Conservation (phyloP, 2,113 vertebrate genomes). For the Ceratotherium simum region DNA sequence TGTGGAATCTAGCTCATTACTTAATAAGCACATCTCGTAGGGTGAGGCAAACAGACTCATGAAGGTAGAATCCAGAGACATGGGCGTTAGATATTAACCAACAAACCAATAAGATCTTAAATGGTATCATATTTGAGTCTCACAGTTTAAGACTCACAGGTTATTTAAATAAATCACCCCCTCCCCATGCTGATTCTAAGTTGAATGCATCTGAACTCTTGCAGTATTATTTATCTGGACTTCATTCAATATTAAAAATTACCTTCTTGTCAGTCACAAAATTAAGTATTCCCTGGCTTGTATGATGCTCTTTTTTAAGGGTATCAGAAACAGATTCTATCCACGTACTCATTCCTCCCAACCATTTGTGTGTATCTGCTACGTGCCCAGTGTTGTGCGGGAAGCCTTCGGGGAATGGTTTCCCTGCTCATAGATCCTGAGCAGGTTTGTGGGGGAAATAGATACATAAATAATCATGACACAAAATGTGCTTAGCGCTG, state of each 20-base stretch:
- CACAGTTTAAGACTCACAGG: neutral
- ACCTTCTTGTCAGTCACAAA: neutral
- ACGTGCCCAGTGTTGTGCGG: neutral
- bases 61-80: neutral
- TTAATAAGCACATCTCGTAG: neutral
- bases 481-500: neutral
- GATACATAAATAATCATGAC: neutral
- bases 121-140: conserved; percentile 19
- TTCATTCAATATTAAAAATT: conserved; percentile 4
- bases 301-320: neutral
- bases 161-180: neutral
- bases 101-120: neutral
- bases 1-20: neutral
- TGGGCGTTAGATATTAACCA: neutral
- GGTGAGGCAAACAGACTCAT: neutral
- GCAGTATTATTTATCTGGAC: neutral
- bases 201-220: neutral
- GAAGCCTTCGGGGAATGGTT: neutral
- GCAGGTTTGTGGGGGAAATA: neutral
- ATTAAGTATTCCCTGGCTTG: neutral
- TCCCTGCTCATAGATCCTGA: neutral
- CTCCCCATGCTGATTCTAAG: neutral
- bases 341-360: neutral
- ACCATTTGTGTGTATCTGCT: neutral
- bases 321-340: neutral